Evolutionary conservation across 2,888 invertebrate genomes (phyloP), one percentile per base, ranked within the genome.

Genomic region (Hypomecis atomaria): DNA sequence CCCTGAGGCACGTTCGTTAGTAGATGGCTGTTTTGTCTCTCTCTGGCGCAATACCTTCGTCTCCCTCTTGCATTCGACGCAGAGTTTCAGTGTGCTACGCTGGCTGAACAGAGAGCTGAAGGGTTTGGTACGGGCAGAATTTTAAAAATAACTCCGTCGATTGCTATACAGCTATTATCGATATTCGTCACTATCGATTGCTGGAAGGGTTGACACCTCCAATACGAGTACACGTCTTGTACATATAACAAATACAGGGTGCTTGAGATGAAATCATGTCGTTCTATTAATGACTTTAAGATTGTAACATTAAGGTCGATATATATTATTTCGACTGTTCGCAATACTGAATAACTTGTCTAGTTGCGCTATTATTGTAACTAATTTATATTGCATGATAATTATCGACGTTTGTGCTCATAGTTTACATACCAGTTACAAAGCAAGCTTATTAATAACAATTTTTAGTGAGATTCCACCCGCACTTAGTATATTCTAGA

Each of bases 1-100:
- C 72, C 71, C 67, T 71, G 73, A 75, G 72, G 72, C 69, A 71
- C 74, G 74, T 73, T 74, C 75, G 74, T 70, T 80, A 7, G 72
- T 64, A 70, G 70, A 80, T 42, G 79, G 74, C 73, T 75, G 76
- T 75, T 75, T 83, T n/a, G n/a, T 65, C 88, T 85, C 87, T 84
- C 79, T 89, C 83, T 73, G 66, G 73, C 83, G 61, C 67, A 56
- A 53, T 71, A 71, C 67, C 57, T 53, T 61, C 64, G 62, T 84
- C 83, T 78, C 81, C 72, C 66, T 69, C 62, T 44, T 42, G 38
- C 65, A 45, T 65, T 63, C 67, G 64, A 64, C 67, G 69, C 69
- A 47, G 56, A 56, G 36, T 33, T 10, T 55, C 23, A 64, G 62
- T 66, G 64, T 69, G 52, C 57, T 55, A 66, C 56, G 48, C 53